Evolutionary conservation across 2,113 vertebrate species (phyloP).

Genomic region (Misgurnus anguillicaudatus): DNA sequence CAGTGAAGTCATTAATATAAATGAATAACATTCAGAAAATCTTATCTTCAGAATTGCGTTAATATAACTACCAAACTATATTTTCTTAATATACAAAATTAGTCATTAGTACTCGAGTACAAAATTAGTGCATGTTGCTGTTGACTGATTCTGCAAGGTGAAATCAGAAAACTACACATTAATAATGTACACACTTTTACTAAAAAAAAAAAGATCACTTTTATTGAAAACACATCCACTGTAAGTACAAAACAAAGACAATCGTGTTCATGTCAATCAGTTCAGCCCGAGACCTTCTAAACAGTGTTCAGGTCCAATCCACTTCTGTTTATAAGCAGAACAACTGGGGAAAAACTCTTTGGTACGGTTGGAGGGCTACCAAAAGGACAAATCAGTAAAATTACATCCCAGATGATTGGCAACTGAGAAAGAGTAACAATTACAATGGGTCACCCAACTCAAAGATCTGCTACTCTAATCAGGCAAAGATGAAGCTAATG

Average conservation of each 20-base stretch:
- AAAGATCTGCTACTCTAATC: conserved; percentile 23
- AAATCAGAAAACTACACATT: conserved; percentile 24
- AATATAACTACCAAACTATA: too few species aligned
- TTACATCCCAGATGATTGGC: conserved; percentile 30
- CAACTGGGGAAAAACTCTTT: conserved; percentile 48
- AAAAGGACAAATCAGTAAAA: conserved; percentile 37
- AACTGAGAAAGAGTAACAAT: conserved; percentile 33
- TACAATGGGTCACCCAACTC: conserved; percentile 29
- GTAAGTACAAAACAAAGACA: conserved; percentile 75
- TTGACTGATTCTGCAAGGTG: too few species aligned
- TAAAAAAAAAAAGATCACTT: conserved; percentile 62
- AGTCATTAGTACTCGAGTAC: too few species aligned
- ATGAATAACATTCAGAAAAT: too few species aligned
- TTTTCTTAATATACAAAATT: too few species aligned
- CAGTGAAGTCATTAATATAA: too few species aligned
- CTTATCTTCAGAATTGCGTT: too few species aligned
- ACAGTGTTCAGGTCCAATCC: conserved; percentile 34
- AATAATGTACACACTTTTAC: conserved; percentile 21
- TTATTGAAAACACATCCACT: conserved; percentile 76
- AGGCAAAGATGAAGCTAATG: conserved; percentile 24
- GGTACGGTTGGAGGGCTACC: conserved; percentile 43
- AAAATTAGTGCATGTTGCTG: too few species aligned
- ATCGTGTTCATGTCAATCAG: conserved; percentile 57
- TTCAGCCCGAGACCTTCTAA: conserved; percentile 42
- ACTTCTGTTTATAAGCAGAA: background rate